Evolutionary conservation across 1,140 invertebrate species (phyloP).

Genomic region (Cardiocondyla obscurior): DNA sequence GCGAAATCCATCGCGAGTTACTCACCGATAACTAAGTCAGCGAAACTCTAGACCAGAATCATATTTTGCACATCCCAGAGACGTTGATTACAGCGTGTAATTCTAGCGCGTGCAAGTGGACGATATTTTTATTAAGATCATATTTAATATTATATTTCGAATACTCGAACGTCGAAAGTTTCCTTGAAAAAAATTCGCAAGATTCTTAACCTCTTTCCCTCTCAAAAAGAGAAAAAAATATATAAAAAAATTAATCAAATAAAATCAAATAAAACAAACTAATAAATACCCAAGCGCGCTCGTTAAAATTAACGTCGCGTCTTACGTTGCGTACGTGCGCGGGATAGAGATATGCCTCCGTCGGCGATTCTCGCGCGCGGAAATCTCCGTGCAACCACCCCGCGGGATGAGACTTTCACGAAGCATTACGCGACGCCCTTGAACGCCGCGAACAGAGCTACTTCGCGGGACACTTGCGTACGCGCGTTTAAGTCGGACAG

Average conservation of each 20-base stretch:
- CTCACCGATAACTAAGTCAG: neutral
- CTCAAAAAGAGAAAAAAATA: too few species aligned
- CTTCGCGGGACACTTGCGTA: constrained; percentile 5
- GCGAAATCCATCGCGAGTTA: neutral
- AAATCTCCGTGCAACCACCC: neutral
- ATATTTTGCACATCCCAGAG: neutral
- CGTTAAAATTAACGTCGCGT: neutral
- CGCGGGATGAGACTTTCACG: constrained; percentile 19
- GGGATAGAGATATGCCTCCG: neutral
- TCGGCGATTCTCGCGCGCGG: neutral
- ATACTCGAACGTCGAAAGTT: neutral
- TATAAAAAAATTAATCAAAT: too few species aligned
- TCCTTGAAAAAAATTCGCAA: neutral
- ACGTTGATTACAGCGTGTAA: neutral
- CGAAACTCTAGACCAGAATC: neutral
- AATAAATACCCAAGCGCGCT: neutral
- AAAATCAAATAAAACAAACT: too few species aligned
- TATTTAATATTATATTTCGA: neutral
- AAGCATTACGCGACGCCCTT: constrained; percentile 41
- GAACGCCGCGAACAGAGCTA: neutral
- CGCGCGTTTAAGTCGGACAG: neutral
- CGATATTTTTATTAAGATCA: neutral
- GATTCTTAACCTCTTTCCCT: too few species aligned
- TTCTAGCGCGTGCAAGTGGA: neutral
- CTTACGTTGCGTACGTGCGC: neutral